Evolutionary conservation across 2,113 vertebrate species (phyloP).

Genomic region (Bolborhynchus lineola): DNA sequence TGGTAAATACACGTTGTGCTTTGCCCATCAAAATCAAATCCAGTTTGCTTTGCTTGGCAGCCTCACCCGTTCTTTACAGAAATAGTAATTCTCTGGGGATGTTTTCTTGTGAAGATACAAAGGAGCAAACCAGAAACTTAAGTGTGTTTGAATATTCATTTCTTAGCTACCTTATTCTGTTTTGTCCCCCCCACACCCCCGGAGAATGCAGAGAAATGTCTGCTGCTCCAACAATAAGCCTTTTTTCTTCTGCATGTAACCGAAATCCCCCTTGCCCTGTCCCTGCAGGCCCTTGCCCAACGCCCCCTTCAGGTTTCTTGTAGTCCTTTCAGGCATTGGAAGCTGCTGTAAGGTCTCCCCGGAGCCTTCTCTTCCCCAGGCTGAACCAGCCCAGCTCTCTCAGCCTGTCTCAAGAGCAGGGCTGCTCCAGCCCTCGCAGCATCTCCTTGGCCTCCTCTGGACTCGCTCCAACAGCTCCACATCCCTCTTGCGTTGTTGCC

Average conservation of each 20-base stretch:
- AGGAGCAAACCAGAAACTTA: not conserved
- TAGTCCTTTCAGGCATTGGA: not conserved
- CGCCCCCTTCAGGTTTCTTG: not conserved
- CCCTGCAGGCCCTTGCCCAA: not conserved
- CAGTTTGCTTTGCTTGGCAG: slow-evolving; percentile 12
- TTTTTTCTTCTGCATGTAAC: not conserved
- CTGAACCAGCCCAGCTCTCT: not conserved
- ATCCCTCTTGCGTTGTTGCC: too few species aligned
- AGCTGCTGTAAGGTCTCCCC: not conserved
- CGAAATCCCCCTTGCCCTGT: not conserved
- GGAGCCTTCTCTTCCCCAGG: not conserved
- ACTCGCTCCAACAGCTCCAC: too few species aligned
- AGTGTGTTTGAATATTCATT: slow-evolving; percentile 4
- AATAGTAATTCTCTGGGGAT: not conserved
- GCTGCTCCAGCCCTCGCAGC: too few species aligned
- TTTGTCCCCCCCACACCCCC: rapidly evolving
- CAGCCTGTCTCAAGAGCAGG: too few species aligned
- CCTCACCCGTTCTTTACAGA: not conserved
- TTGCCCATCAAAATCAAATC: not conserved
- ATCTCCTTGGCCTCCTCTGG: too few species aligned
- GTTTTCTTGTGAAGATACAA: not conserved
- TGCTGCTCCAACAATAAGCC: not conserved
- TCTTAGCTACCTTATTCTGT: not conserved
- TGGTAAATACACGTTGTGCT: not conserved
- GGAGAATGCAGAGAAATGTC: not conserved